Base-by-base conservation (phyloP, 2,888 invertebrate genomes). In the Hoplodrina blanda region DNA sequence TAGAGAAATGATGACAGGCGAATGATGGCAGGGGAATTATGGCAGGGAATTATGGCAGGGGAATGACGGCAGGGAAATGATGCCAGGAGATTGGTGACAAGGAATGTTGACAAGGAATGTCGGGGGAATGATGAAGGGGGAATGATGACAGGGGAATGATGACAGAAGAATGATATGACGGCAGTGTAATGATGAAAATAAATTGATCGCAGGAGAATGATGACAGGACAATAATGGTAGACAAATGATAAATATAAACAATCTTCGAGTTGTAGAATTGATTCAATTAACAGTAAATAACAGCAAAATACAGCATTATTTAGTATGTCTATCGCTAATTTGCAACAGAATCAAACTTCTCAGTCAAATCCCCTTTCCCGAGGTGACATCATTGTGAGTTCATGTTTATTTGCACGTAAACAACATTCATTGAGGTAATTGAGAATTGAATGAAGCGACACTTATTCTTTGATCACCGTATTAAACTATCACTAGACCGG, bases 401-500 rank as follows among this genome's bases (percentile, higher is more conserved):
- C 70, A 76, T 69, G 76, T 60, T 52, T 70, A 76, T 46, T 69
- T 41, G 30, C 13, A 63, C 63, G 46, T 76, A 63, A 75, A 76
- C 59, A 76, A 52, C 59, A 52, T 55, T 69, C 30, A 76, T 49
- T 49, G 76, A 61, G 60, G 70, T 55, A 55, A 54, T 60, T 60
- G 76, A 33, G 52, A 25, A 25, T 11, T 49, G 30, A 57, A 69
- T 53, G 61, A 57, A 59, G 49, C 0, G 41, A 54, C 41, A 59
- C 62, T 62, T 55, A 60, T 17, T 17, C 33, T 67, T 60, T 60
- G 50, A 67, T 60, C 49, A 44, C 25, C 17, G 17, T 67, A 11
- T 67, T 55, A 25, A 49, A 37, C n/a, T 37, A 25, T 17, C 17
- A 13, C 17, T 46, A 2, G 41, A 7, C 5, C 54, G 13, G 25